Conservation (phyloP, 1,140 invertebrate species). For the Lepidurus arcticus region DNA sequence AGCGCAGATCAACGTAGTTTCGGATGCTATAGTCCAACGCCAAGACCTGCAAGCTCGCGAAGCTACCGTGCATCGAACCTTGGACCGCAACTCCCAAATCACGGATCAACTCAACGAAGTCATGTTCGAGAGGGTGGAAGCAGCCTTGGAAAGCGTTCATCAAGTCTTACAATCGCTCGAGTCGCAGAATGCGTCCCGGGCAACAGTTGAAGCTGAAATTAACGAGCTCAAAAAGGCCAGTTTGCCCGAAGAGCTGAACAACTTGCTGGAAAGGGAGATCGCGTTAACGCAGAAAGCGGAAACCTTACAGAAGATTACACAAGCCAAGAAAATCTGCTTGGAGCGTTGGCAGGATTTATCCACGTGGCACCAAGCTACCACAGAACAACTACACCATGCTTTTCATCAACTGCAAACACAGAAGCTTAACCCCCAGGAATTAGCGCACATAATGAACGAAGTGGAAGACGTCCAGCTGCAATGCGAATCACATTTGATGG, state of each 20-base stretch:
- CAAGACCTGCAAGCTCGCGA: conserved; percentile 80
- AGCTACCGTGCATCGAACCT: conserved; percentile 74
- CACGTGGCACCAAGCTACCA: conserved; percentile 73
- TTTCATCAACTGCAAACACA: conserved; percentile 70
- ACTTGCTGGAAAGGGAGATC: conserved; percentile 67
- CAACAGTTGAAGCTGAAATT: conserved; percentile 71
- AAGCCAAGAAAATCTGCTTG: conserved; percentile 64
- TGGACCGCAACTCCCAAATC: conserved; percentile 66
- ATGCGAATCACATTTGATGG: conserved; percentile 61
- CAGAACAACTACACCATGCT: conserved; percentile 68
- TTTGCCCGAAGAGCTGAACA: conserved; percentile 61
- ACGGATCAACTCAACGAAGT: conserved; percentile 73
- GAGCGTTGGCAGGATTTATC: conserved; percentile 78
- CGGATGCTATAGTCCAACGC: conserved; percentile 65
- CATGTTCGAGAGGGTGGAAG: conserved; percentile 68
- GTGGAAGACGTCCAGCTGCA: conserved; percentile 59
- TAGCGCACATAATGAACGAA: conserved; percentile 41
- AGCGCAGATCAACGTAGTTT: conserved; percentile 66
- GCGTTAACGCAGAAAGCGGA: conserved; percentile 45
- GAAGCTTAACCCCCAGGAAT: conserved; percentile 61
- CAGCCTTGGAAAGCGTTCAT: conserved; percentile 69
- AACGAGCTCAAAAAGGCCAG: conserved; percentile 65
- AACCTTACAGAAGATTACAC: conserved; percentile 64
- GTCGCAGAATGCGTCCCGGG: conserved; percentile 66
- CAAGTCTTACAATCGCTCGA: conserved; percentile 70